A percentile compares a stretch with the other conserved stretches of the same genome.
Evolutionary conservation across 2,888 invertebrate genomes (phyloP).

Genomic region (Campopleginae sp.): DNA sequence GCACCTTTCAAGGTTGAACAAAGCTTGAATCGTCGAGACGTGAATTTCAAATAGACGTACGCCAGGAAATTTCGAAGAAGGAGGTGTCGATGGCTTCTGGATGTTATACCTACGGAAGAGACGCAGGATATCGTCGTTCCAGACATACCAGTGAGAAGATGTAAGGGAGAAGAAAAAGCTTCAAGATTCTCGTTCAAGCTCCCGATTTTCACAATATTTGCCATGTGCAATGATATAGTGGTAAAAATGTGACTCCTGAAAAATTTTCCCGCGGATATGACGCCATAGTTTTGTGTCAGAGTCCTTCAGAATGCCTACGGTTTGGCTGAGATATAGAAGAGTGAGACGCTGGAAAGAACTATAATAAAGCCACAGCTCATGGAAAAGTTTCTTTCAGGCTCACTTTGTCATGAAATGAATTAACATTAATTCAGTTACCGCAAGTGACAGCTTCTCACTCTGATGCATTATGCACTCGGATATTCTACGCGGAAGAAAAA

Average conservation of each 20-base stretch:
- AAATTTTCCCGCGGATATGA: background rate
- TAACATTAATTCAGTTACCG: background rate
- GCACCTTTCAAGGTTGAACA: conserved; percentile 59
- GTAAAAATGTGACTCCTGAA: conserved; percentile 4
- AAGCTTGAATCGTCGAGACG: conserved; percentile 56
- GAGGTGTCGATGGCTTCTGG: conserved; percentile 31
- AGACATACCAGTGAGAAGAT: conserved; percentile 27
- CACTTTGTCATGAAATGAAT: conserved; percentile 5
- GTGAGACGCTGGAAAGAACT: background rate
- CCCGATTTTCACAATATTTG: background rate
- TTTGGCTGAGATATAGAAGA: background rate
- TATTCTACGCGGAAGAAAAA: background rate
- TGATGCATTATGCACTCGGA: background rate
- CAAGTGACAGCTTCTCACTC: background rate
- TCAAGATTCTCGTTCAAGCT: background rate
- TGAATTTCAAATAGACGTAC: conserved; percentile 59
- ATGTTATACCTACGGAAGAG: conserved; percentile 8
- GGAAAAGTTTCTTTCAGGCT: background rate
- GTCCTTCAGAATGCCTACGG: background rate
- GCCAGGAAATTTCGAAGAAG: conserved; percentile 17
- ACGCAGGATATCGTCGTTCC: conserved; percentile 40
- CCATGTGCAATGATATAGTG: conserved; percentile 10
- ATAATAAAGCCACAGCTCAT: background rate
- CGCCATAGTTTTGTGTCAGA: background rate
- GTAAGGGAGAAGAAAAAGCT: conserved; percentile 3